phyloP scores from a whole-genome alignment of 2,113 vertebrate genomes.

The Alethe castanea region DNA sequence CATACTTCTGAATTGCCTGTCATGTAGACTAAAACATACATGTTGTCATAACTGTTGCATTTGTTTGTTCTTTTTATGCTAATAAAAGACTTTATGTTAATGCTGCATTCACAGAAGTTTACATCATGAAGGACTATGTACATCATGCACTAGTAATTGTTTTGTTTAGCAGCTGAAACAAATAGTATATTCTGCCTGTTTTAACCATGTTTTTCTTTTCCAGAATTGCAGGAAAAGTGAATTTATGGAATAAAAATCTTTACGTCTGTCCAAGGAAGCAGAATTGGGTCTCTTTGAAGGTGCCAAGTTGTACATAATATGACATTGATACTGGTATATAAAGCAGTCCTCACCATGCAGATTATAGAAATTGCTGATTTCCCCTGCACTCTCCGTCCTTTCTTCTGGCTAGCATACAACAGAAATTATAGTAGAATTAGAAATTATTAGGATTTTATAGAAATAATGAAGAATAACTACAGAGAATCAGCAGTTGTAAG shows the following conservation, averaged over 20 bases:
- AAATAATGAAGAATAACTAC: background rate
- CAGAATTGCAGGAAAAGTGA: constrained; percentile 49
- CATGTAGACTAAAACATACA: background rate
- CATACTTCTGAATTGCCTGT: background rate
- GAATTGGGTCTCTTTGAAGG: background rate
- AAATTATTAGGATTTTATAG: background rate
- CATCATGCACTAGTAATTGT: background rate
- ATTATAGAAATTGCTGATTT: background rate
- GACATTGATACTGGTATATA: background rate
- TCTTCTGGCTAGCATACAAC: too few species aligned
- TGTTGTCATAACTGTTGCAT: background rate
- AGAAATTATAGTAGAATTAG: background rate
- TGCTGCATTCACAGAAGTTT: background rate
- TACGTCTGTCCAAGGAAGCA: constrained; percentile 22
- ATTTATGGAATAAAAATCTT: constrained; percentile 39
- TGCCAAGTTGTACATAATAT: background rate
- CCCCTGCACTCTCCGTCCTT: too few species aligned
- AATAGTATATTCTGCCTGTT: background rate
- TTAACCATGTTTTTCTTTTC: constrained; percentile 55
- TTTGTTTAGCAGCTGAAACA: background rate
- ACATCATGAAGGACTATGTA: background rate
- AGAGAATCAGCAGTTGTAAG: background rate
- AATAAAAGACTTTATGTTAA: background rate
- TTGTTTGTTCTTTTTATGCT: background rate
- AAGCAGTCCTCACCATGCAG: background rate